Base-by-base conservation (phyloP, 2,797 vertebrate genomes). In the Hydrolagus colliei region DNA sequence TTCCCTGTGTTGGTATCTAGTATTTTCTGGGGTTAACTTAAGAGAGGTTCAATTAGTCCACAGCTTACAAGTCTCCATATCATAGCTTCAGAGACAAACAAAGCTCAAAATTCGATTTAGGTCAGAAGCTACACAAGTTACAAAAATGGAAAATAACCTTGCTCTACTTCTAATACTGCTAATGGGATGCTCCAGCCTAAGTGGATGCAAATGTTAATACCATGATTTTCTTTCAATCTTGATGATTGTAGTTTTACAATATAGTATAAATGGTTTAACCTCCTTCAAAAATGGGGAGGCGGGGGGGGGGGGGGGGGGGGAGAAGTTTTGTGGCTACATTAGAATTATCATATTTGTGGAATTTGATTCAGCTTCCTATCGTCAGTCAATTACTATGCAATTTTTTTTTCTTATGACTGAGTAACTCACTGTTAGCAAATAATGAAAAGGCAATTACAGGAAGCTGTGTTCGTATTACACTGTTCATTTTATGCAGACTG, bases 381-480 rank as follows among this genome's bases (percentile, higher is more conserved):
- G 97, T 97, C 95, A 96, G 93, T 94, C 96, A 98, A 98, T 99
- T 98, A 98, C 96, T 96, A 95, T 95, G 96, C 96, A 96, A 96
- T 97, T 94, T 95, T 92, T 87, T 95, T 96, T 96, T 95, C 96
- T 96, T 96, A 95, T 95, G 96, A 98, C 96, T 97, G 97, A 97
- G 97, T 96, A 97, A 96, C 96, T 96, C 96, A 97, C 95, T 96
- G 96, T 97, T 98, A 97, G 97, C 96, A 98, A 99, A 98, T 98
- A 98, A 98, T 97, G 95, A 97, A 97, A 98, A 98, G 97, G 96
- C 96, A 97, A 98, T 99, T 98, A 98, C 96, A 94, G 96, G 91
- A 94, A 93, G 96, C 96, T 97, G 96, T 97, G 95, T 97, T 97
- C 96, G 95, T 96, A 97, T 97, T 97, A 96, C 96, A 94, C 95